These are phyloP conservation scores for Oryctes rhinoceros DNA, from an alignment of 1,140 invertebrate genomes.

Conservation along the genomic window DNA sequence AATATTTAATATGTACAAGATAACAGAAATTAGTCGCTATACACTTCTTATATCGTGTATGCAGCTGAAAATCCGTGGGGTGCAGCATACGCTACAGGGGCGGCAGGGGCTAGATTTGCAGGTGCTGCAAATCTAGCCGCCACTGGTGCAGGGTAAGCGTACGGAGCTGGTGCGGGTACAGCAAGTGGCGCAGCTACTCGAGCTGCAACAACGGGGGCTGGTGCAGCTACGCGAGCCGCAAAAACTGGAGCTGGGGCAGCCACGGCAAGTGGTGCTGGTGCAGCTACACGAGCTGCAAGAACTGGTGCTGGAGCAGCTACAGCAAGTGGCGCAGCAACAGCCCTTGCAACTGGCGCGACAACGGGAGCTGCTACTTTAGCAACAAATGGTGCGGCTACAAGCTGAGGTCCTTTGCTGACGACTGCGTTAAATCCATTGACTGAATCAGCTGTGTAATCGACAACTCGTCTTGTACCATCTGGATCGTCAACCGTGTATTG, in stretches of 20 bases:
- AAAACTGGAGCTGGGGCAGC: conserved; percentile 39
- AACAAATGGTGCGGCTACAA: conserved; percentile 55
- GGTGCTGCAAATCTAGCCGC: conserved; percentile 14
- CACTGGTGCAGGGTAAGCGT: conserved; percentile 13
- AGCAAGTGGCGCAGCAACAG: conserved; percentile 35
- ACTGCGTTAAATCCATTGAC: conserved; percentile 64
- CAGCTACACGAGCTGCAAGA: conserved; percentile 20
- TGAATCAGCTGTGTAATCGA: conserved; percentile 72
- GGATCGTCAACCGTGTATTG: conserved; percentile 70
- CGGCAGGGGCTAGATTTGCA: conserved; percentile 32
- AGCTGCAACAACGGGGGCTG: conserved; percentile 25
- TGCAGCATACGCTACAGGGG: conserved; percentile 17
- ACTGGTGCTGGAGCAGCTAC: conserved; percentile 33
- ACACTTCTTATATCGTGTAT: conserved; percentile 1
- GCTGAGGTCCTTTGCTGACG: conserved; percentile 55
- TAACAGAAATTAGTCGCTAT: conserved; percentile 14
- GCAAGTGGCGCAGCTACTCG: conserved; percentile 41
- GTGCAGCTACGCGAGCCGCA: background rate
- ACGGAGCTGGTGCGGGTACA: background rate
- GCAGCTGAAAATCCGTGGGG: conserved; percentile 1
- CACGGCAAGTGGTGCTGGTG: background rate
- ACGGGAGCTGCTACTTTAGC: conserved; percentile 46
- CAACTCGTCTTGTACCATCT: conserved; percentile 70
- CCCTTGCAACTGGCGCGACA: conserved; percentile 32
- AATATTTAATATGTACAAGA: conserved; percentile 12